Percentiles rank a stretch among this genome's conserved stretches.
Conservation (phyloP, 2,888 invertebrate genomes). For the Nomada flava region DNA sequence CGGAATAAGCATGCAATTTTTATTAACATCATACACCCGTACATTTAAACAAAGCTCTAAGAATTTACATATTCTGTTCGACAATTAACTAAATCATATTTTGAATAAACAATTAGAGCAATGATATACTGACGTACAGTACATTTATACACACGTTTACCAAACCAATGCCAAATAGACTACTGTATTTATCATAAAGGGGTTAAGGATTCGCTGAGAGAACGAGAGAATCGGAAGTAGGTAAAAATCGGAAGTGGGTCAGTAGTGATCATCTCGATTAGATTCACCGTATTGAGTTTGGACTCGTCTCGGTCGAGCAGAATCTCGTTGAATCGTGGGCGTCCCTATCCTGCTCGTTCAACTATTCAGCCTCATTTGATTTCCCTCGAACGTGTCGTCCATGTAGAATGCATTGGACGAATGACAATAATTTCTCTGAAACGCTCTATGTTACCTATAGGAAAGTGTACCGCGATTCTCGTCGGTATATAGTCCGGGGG, state of each 20-base stretch:
- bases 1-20: no score
- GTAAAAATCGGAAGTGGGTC: slow-evolving; percentile 65
- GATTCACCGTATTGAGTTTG: slow-evolving; percentile 70
- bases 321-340: slow-evolving; percentile 53
- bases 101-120: no score
- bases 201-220: no score
- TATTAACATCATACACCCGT: no score
- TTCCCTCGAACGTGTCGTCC: slow-evolving; percentile 59
- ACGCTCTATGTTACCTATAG: slow-evolving; percentile 28
- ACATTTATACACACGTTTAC: no score
- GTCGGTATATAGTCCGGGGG: slow-evolving; percentile 9
- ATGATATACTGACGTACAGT: no score
- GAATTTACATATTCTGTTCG: no score
- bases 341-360: slow-evolving; percentile 36
- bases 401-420: slow-evolving; percentile 43
- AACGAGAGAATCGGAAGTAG: neutral
- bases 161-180: no score
- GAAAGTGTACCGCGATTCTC: slow-evolving; percentile 34
- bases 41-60: no score
- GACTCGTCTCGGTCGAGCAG: slow-evolving; percentile 60
- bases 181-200: no score
- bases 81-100: no score
- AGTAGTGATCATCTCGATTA: slow-evolving; percentile 74
- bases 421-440: slow-evolving; percentile 47
- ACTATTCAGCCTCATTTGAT: slow-evolving; percentile 62